Evolutionary conservation across 92 coral and sea anemone genomes (phyloP).

Genomic region (Scolanthus callimorphus): DNA sequence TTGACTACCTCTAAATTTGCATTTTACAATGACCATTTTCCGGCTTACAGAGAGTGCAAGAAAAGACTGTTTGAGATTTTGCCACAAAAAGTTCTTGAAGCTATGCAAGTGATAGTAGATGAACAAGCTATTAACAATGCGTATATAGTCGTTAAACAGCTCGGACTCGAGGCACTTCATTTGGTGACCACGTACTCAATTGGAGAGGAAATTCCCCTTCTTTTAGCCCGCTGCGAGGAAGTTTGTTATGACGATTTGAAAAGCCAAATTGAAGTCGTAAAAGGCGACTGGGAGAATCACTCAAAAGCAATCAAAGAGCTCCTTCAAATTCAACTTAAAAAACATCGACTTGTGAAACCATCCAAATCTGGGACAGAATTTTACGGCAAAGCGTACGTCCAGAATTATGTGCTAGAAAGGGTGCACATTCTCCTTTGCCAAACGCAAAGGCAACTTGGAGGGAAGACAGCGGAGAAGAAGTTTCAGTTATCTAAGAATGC

Average conservation of each 20-base stretch:
- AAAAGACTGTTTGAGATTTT: conserved; percentile 63
- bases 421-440: conserved; percentile 53
- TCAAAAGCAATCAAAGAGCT: conserved; percentile 45
- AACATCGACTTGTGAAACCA: conserved; percentile 74
- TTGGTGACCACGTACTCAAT: conserved; percentile 59
- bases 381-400: conserved; percentile 59
- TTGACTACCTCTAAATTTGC: conserved; percentile 70
- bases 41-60: conserved; percentile 69
- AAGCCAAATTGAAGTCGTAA: conserved; percentile 41
- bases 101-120: conserved; percentile 83
- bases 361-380: conserved; percentile 29
- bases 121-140: conserved; percentile 88
- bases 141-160: conserved; percentile 75
- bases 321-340: conserved; percentile 58
- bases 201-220: conserved; percentile 49
- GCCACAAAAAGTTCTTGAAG: conserved; percentile 69
- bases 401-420: conserved; percentile 52
- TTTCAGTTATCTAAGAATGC: conserved; percentile 72
- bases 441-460: conserved; percentile 62
- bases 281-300: conserved; percentile 74
- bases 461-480: conserved; percentile 78
- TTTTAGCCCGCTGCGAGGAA: conserved; percentile 79
- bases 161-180: conserved; percentile 80
- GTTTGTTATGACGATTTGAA: conserved; percentile 69
- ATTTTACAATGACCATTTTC: conserved; percentile 71